Base-by-base conservation (phyloP, 2,113 vertebrate genomes). In the Daphoenositta chrysoptera region DNA sequence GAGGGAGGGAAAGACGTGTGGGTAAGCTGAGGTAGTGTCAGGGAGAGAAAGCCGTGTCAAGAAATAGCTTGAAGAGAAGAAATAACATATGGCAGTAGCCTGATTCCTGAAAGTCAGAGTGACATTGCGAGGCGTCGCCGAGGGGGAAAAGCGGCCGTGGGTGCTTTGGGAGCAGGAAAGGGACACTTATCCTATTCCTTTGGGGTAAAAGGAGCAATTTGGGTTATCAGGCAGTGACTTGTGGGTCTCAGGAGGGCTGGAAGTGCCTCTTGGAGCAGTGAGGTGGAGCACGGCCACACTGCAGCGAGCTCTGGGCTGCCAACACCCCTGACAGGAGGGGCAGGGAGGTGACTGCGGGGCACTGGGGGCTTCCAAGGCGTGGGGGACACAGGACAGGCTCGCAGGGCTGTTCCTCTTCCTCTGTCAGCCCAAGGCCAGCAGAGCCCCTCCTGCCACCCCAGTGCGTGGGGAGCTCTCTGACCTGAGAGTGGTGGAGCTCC, bases 271-370 rank as follows among this genome's bases (percentile, higher is more conserved):
- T 27, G 60, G 56, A 47, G 90, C 21, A 42, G n/a, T 9, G 79
- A 65, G 65, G 4, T 51, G 50, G 28, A 57, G 64, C 39, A 42
- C n/a, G 35, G 63, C 17, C 53, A 11, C 27, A 1, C 48, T 28
- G 60, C 60, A 35, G 14, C 0, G 26, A 47, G 56, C 54, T 90
- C 35, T 7, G 3, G 35, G 40, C 86, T 76, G 76, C 26, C 24
- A 5, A 17, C 26, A 27, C 7, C 53, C 24, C 4, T 1, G 12
- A 1, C 39, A 19, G 81, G 30, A 1, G 1, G 51, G 60, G 47
- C 3, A 63, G 0, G 2, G 80, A 50, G 37, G 27, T 0, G 3
- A 45, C 1, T 8, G 77, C 70, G 50, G 22, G 0, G 5, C 6
- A 1, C 60, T 18, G 31, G 20, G 37, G 10, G 12, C 7, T 84